A percentile compares a stretch with the other conserved stretches of the same genome.
These are phyloP conservation scores for Bovichtus variegatus DNA, from an alignment of 2,797 vertebrate genomes.

Conservation along the genomic window DNA sequence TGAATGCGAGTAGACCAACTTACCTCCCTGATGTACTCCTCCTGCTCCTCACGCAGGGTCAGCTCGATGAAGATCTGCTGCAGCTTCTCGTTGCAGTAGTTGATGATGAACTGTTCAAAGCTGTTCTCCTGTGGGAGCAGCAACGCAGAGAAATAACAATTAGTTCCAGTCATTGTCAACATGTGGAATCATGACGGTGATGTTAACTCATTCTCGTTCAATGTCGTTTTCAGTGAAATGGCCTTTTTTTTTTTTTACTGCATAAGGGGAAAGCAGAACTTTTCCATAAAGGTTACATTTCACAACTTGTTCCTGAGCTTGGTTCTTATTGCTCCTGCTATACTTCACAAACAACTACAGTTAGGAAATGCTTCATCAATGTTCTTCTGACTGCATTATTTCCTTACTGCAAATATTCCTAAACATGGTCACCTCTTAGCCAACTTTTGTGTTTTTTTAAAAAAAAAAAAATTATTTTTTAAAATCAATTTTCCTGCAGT, in stretches of 20 bases:
- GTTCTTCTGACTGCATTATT: not conserved
- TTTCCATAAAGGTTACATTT: constrained; percentile 1
- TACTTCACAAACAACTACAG: not conserved
- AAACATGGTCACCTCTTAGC: not conserved
- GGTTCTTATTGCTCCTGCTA: not conserved
- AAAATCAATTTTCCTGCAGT: not conserved
- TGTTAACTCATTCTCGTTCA: not conserved
- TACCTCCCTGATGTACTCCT: constrained; percentile 97
- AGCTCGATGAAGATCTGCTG: constrained; percentile 99
- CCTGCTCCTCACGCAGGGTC: constrained; percentile 97
- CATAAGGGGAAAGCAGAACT: not conserved
- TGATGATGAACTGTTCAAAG: constrained; percentile 99
- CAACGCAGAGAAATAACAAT: constrained; percentile 9
- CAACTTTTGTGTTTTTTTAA: too few relatives aligned
- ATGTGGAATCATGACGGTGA: not conserved
- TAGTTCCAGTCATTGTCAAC: constrained; percentile 2
- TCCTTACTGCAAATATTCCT: not conserved
- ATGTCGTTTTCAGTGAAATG: not conserved
- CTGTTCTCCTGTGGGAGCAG: constrained; percentile 92
- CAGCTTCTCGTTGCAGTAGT: constrained; percentile 99
- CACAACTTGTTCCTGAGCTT: not conserved
- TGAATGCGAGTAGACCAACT: not conserved
- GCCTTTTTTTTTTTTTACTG: not conserved
- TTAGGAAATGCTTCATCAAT: too few relatives aligned
- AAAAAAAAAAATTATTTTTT: too few relatives aligned